Conservation (phyloP, 2,888 invertebrate species). For the Drosophila macrospina region DNA sequence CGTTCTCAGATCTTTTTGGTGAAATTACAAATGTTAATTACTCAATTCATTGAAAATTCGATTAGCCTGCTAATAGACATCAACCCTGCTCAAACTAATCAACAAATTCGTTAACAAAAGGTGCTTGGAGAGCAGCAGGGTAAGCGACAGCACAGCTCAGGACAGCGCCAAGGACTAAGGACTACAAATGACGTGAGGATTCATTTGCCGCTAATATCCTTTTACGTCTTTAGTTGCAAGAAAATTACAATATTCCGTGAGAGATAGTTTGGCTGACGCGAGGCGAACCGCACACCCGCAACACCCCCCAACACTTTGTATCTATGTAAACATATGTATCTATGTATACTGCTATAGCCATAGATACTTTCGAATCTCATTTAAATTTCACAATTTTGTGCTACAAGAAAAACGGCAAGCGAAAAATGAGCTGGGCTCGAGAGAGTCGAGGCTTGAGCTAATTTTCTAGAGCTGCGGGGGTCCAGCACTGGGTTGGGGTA, state of each 20-base stretch:
- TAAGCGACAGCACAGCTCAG: conserved; percentile 3
- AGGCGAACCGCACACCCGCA: conserved; percentile 30
- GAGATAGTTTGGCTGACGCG: conserved; percentile 54
- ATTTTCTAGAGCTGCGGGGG: conserved; percentile 61
- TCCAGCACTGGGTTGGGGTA: conserved; percentile 15
- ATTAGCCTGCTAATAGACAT: conserved; percentile 21
- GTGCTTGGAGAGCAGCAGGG: conserved; percentile 2
- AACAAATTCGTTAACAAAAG: conserved; percentile 48
- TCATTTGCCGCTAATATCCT: conserved; percentile 77
- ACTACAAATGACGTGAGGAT: conserved; percentile 35
- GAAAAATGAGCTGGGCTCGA: conserved; percentile 66
- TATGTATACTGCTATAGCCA: conserved; percentile 18
- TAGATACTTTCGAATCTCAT: conserved; percentile 71
- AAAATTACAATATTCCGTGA: conserved; percentile 77
- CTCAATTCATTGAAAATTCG: conserved; percentile 42
- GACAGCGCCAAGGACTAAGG: too few relatives aligned
- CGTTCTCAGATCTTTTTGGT: neutral
- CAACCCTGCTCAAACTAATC: conserved; percentile 43
- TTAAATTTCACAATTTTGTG: conserved; percentile 73
- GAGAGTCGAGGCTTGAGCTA: conserved; percentile 59
- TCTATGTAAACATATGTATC: conserved; percentile 4
- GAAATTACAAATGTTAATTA: conserved; percentile 28
- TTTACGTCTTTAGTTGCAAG: conserved; percentile 75
- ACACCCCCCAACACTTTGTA: conserved; percentile 7
- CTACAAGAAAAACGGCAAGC: conserved; percentile 62